Conservation (phyloP, 2,888 invertebrate genomes). For the Abrostola triplasia region DNA sequence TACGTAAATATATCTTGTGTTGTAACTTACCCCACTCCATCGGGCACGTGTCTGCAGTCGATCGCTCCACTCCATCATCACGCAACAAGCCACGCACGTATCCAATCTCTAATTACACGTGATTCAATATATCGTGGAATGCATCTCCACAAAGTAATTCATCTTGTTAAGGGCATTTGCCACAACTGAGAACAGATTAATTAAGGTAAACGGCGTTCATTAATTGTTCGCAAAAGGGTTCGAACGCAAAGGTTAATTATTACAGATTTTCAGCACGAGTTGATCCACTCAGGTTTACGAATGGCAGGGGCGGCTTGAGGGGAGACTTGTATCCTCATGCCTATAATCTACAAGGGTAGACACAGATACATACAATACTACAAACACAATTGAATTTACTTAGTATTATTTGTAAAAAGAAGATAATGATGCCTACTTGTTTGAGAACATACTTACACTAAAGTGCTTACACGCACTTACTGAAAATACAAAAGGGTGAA, state of each 20-base stretch:
- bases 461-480: conserved; percentile 1
- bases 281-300: conserved; percentile 51
- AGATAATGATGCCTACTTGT: not conserved
- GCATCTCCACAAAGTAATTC: conserved; percentile 46
- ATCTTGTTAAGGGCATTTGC: conserved; percentile 45
- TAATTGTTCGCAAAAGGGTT: conserved; percentile 65
- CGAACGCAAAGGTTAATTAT: conserved; percentile 64
- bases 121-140: conserved; percentile 45
- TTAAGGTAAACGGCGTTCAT: conserved; percentile 65
- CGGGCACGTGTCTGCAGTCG: not conserved
- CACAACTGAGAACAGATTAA: conserved; percentile 55
- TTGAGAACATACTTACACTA: not conserved
- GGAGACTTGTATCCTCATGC: conserved; percentile 19
- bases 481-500: conserved; percentile 1
- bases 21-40: not conserved
- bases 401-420: not conserved
- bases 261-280: conserved; percentile 56
- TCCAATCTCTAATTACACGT: conserved; percentile 39
- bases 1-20: too few species aligned
- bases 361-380: not conserved
- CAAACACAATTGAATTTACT: not conserved
- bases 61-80: conserved; percentile 28
- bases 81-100: conserved; percentile 13
- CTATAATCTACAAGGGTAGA: not conserved
- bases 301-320: conserved; percentile 33